These are phyloP conservation scores for Turnix velox DNA, from an alignment of 2,113 vertebrate genomes.

Conservation along the genomic window DNA sequence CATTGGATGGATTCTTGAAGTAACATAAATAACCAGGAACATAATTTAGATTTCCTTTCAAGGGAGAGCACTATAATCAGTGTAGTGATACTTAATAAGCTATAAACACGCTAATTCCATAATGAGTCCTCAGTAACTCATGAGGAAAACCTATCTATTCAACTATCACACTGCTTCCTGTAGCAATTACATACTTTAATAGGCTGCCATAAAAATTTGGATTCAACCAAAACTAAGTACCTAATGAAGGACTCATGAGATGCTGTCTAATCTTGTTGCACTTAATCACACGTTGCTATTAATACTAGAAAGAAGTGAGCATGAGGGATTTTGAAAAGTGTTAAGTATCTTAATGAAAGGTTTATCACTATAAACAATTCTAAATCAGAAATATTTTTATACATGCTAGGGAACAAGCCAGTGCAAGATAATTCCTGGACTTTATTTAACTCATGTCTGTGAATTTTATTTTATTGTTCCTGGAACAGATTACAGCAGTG, in stretches of 20 bases:
- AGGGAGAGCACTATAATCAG: not conserved
- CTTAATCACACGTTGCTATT: not conserved
- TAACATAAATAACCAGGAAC: not conserved
- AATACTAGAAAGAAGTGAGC: not conserved
- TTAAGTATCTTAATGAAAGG: not conserved
- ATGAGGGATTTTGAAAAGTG: slow-evolving; percentile 7
- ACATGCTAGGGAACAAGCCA: not conserved
- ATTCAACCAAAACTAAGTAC: not conserved
- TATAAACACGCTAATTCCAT: slow-evolving; percentile 6
- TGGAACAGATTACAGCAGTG: not conserved
- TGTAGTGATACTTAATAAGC: not conserved
- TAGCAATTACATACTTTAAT: slow-evolving; percentile 12
- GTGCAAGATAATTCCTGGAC: not conserved
- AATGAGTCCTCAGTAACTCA: slow-evolving; percentile 3
- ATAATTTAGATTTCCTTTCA: slow-evolving; percentile 1
- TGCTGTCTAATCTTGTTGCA: not conserved
- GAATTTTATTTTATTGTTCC: not conserved
- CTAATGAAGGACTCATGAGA: not conserved
- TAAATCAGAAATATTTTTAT: not conserved
- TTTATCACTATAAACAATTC: slow-evolving; percentile 1
- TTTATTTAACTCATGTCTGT: not conserved
- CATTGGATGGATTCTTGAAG: not conserved
- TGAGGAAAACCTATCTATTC: not conserved
- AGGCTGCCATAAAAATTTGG: not conserved
- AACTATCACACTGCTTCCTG: not conserved